Conservation (phyloP, 1,140 invertebrate genomes). For the Atopsyche davidsoni region DNA sequence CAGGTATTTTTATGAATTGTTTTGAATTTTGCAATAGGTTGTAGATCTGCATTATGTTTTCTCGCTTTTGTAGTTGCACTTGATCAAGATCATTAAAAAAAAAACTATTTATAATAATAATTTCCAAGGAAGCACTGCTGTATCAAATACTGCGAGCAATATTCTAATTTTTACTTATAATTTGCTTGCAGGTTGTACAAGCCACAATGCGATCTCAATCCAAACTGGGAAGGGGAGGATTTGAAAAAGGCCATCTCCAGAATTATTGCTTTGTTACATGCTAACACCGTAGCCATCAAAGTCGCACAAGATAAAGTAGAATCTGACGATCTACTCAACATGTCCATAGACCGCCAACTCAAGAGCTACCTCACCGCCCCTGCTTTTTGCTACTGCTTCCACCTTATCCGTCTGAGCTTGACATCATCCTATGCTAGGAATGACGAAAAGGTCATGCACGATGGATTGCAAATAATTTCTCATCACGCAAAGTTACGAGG, state of each 20-base stretch:
- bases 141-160: no score
- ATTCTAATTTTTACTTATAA: no score
- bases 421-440: constrained; percentile 40
- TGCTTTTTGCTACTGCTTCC: constrained; percentile 78
- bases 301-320: constrained; percentile 15
- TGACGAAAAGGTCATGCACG: constrained; percentile 56
- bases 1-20: not conserved
- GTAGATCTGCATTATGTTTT: no score
- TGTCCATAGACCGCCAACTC: constrained; percentile 15
- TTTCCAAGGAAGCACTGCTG: no score
- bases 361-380: constrained; percentile 57
- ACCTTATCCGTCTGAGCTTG: constrained; percentile 66
- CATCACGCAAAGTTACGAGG: constrained; percentile 63
- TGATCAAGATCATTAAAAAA: not conserved
- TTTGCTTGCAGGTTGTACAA: constrained; percentile 50
- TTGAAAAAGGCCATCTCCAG: constrained; percentile 54
- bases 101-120: constrained; percentile 1
- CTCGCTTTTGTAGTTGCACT: no score
- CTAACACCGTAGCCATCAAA: constrained; percentile 41
- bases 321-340: constrained; percentile 16
- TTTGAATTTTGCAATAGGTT: no score
- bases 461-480: constrained; percentile 63
- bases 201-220: constrained; percentile 72
- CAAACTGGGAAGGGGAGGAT: constrained; percentile 71
- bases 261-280: constrained; percentile 55